Evolutionary conservation across 2,888 invertebrate genomes (phyloP).

Genomic region (Drosophila acutilabella): DNA sequence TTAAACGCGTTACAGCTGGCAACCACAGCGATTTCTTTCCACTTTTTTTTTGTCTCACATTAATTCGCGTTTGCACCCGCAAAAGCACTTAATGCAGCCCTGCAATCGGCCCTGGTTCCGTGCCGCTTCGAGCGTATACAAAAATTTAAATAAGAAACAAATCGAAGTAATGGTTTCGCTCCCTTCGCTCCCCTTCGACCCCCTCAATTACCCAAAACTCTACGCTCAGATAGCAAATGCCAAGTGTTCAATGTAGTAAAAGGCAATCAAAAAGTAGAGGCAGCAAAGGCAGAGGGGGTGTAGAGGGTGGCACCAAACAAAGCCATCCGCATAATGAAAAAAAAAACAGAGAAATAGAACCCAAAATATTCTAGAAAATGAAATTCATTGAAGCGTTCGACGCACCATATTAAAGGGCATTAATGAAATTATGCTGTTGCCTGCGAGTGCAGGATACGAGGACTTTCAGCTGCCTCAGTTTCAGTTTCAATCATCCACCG

Average conservation of each 20-base stretch:
- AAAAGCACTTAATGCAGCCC: conserved; percentile 76
- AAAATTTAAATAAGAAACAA: conserved; percentile 82
- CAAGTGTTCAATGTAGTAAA: conserved; percentile 74
- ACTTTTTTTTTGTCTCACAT: conserved; percentile 47
- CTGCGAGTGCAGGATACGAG: conserved; percentile 25
- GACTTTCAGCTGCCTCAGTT: background rate
- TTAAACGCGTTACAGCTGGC: conserved; percentile 81
- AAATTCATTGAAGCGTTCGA: conserved; percentile 64
- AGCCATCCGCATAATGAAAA: conserved; percentile 72
- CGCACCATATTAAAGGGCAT: conserved; percentile 58
- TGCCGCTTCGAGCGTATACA: conserved; percentile 62
- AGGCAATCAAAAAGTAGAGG: conserved; percentile 47
- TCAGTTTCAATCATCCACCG: background rate
- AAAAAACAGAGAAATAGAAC: background rate
- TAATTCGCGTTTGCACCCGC: conserved; percentile 74
- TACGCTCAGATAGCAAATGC: conserved; percentile 65
- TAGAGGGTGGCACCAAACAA: conserved; percentile 23
- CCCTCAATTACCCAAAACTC: background rate
- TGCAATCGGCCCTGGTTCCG: conserved; percentile 34
- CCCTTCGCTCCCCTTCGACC: background rate
- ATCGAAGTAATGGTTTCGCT: conserved; percentile 71
- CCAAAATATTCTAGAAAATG: conserved; percentile 41
- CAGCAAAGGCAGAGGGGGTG: conserved; percentile 10
- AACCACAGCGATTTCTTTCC: conserved; percentile 69
- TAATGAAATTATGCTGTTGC: conserved; percentile 69